These are phyloP conservation scores for Rhinophrynus dorsalis DNA, from an alignment of 2,797 vertebrate species.

Conservation along the genomic window DNA sequence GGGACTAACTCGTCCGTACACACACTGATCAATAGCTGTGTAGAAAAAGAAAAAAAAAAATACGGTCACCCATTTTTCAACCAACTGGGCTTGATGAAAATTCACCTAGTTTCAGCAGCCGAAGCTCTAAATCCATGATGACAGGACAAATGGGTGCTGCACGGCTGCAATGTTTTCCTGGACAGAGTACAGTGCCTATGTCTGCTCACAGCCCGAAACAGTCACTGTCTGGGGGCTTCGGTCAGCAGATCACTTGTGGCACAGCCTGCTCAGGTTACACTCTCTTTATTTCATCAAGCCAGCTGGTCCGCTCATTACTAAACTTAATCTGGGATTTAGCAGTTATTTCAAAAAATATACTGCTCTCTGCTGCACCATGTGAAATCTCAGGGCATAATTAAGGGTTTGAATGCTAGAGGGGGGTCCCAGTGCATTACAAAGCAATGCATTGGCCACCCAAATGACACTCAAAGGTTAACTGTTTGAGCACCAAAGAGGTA, in stretches of 20 bases:
- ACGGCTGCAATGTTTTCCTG: background rate
- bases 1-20: no score
- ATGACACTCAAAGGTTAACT: no score
- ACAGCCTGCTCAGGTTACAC: fast-evolving
- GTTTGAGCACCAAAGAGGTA: no score
- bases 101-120: fast-evolving
- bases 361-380: background rate
- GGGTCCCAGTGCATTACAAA: no score
- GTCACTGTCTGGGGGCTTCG: fast-evolving
- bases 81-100: background rate
- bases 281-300: conserved; percentile 1
- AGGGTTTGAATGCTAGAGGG: no score
- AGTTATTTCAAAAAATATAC: background rate
- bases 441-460: no score
- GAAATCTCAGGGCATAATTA: no score
- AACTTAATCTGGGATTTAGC: background rate
- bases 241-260: background rate
- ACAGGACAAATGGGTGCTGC: background rate
- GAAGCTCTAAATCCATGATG: conserved; percentile 17
- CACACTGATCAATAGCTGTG: no score
- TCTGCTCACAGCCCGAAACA: no score
- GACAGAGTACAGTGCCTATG: fast-evolving
- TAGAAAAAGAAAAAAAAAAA: no score
- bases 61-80: background rate
- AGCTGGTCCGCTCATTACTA: background rate